These are phyloP conservation scores for Scartelaos histophorus DNA, from an alignment of 2,113 vertebrate genomes.

Conservation along the genomic window DNA sequence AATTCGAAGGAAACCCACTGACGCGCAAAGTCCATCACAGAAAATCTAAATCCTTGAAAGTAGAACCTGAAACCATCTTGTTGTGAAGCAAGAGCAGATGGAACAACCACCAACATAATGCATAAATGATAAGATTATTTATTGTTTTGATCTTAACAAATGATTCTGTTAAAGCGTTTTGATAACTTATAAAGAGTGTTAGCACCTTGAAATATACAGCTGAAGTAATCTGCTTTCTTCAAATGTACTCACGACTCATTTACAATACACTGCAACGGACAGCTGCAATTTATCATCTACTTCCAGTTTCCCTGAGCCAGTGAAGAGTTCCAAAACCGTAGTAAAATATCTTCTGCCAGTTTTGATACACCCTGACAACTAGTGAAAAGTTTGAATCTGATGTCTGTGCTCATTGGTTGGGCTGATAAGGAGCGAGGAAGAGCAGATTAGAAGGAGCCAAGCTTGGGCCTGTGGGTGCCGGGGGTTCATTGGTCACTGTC, in stretches of 20 bases:
- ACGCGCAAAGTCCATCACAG: too few species aligned
- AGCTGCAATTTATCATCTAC: neutral
- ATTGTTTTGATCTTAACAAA: too few species aligned
- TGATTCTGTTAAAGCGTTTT: neutral
- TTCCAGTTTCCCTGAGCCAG: neutral
- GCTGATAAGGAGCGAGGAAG: conserved; percentile 49
- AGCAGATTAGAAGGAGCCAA: conserved; percentile 53
- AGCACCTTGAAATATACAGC: neutral
- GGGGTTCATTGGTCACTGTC: conserved; percentile 63
- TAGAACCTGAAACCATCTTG: too few species aligned
- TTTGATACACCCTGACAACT: conserved; percentile 21
- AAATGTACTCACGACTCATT: neutral
- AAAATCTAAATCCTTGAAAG: too few species aligned
- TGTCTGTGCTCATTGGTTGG: conserved; percentile 18
- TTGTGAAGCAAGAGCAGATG: too few species aligned
- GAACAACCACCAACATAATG: too few species aligned
- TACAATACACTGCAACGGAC: neutral
- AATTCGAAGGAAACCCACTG: too few species aligned
- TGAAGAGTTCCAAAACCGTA: neutral
- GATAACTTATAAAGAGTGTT: too few species aligned
- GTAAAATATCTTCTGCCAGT: neutral
- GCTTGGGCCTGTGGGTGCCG: conserved; percentile 49
- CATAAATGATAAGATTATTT: too few species aligned
- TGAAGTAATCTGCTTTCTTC: neutral
- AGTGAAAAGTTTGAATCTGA: conserved; percentile 23